phyloP scores from a whole-genome alignment of 64 coral and sea anemone genomes.

The Trachythela sp. region DNA sequence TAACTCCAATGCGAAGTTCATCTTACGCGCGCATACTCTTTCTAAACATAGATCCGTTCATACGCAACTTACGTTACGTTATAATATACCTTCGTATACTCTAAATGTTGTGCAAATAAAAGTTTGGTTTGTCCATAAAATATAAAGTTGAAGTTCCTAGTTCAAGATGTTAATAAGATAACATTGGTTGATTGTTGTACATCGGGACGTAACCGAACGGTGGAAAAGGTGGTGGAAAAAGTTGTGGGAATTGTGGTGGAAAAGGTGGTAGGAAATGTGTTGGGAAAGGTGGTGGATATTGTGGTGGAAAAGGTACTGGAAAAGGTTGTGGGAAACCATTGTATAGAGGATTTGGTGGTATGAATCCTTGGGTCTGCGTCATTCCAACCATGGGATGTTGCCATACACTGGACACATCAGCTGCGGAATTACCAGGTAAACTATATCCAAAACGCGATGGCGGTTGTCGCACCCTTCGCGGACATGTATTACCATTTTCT shows the following conservation, averaged over 20 bases:
- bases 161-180: not conserved
- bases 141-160: not conserved
- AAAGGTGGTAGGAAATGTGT: no score
- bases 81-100: no score
- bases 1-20: no score
- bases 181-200: no score
- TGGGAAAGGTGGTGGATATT: not conserved
- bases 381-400: not conserved
- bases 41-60: not conserved
- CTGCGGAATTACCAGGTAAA: not conserved
- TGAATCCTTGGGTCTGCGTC: not conserved
- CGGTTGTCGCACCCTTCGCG: not conserved
- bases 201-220: no score
- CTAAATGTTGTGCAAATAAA: not conserved
- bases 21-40: no score
- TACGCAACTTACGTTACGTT: not conserved
- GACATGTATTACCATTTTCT: not conserved
- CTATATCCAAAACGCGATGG: not conserved
- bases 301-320: not conserved
- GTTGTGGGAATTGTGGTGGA: no score
- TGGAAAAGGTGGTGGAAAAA: no score
- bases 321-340: no score
- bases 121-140: not conserved
- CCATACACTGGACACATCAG: not conserved
- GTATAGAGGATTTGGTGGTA: not conserved